A percentile compares a stretch with the other conserved stretches of the same genome.
These are phyloP conservation scores for Centruroides sculpturatus DNA, from an alignment of 1,140 invertebrate species.

Conservation along the genomic window DNA sequence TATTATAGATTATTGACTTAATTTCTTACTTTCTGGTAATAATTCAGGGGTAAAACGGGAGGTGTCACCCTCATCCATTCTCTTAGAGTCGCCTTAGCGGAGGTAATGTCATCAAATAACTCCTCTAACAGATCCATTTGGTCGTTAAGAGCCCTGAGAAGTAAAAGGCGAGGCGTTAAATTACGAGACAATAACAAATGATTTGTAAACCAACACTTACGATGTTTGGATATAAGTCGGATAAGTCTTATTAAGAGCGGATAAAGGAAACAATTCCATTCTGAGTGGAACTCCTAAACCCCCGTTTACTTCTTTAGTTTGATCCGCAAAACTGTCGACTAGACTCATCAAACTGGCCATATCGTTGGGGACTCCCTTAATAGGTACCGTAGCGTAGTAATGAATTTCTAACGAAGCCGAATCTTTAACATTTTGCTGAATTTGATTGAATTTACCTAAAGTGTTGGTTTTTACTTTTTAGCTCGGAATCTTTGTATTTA, in stretches of 20 bases:
- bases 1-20: neutral
- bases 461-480: neutral
- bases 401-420: constrained; percentile 7
- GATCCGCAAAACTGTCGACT: constrained; percentile 9
- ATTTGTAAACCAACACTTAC: neutral
- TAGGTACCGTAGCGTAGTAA: constrained; percentile 12
- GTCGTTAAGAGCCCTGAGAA: constrained; percentile 6
- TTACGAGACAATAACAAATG: neutral
- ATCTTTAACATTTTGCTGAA: constrained; percentile 9
- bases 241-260: constrained; percentile 2
- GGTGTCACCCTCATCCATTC: constrained; percentile 13
- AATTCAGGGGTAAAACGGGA: constrained; percentile 2
- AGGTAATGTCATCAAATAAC: constrained; percentile 10
- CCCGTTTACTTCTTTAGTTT: constrained; percentile 10
- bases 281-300: constrained; percentile 9
- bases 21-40: constrained; percentile 6
- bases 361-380: constrained; percentile 11
- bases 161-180: neutral
- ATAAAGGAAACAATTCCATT: constrained; percentile 13
- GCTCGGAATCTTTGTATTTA: too few species aligned
- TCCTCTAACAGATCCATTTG: constrained; percentile 7
- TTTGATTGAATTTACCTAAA: constrained; percentile 9
- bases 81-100: constrained; percentile 3
- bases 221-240: constrained; percentile 3
- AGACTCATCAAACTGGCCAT: constrained; percentile 11